Conservation (phyloP, 1,140 invertebrate genomes). For the Magallana gigas region DNA sequence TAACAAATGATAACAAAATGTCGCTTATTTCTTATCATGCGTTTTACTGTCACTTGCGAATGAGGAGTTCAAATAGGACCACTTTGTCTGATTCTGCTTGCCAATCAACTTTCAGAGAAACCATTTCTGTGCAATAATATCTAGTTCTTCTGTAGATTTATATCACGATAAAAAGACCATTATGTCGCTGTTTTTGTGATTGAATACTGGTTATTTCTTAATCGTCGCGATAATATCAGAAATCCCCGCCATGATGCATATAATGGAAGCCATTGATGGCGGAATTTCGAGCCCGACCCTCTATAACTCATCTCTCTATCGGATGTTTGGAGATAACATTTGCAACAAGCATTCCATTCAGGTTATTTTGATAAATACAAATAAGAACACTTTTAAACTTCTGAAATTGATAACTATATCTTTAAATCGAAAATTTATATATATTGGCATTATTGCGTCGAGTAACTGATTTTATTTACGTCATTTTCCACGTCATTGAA, state of each 20-base stretch:
- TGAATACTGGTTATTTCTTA: conserved; percentile 40
- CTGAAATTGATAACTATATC: too few relatives aligned
- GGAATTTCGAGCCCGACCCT: conserved; percentile 28
- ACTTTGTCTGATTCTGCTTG: neutral
- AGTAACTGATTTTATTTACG: too few relatives aligned
- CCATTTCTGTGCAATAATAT: conserved; percentile 10
- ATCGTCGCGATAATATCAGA: conserved; percentile 24
- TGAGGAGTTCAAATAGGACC: conserved; percentile 8
- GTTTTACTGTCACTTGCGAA: neutral
- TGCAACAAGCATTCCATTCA: neutral
- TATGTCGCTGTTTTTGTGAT: conserved; percentile 31
- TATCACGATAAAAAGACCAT: conserved; percentile 13
- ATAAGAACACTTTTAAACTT: neutral
- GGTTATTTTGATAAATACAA: neutral
- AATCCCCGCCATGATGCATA: conserved; percentile 14
- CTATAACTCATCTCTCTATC: conserved; percentile 36
- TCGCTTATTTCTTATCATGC: conserved; percentile 20
- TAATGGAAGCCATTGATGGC: conserved; percentile 33
- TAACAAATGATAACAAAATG: conserved; percentile 28
- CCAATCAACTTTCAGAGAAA: conserved; percentile 4
- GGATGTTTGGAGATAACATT: conserved; percentile 19
- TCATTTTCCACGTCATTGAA: too few relatives aligned
- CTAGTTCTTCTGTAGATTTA: conserved; percentile 20
- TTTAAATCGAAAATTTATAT: too few relatives aligned
- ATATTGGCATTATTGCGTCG: too few relatives aligned